These are phyloP conservation scores for Notodonta dromedarius DNA, from an alignment of 2,888 invertebrate genomes.

Conservation along the genomic window DNA sequence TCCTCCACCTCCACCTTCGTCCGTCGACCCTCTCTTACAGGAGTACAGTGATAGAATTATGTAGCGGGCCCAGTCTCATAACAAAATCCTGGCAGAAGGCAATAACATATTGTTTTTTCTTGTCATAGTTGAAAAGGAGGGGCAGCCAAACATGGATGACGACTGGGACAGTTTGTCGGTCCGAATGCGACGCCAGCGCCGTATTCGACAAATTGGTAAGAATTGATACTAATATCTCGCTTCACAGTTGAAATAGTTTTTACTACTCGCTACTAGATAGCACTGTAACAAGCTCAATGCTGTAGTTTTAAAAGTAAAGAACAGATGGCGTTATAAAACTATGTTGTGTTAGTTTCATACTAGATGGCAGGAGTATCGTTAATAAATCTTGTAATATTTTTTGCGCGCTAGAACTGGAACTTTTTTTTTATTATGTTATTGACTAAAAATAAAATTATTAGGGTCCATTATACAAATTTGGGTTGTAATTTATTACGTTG, in stretches of 20 bases:
- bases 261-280: slow-evolving; percentile 27
- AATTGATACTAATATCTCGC: slow-evolving; percentile 38
- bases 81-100: no score
- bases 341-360: background rate
- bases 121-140: slow-evolving; percentile 78
- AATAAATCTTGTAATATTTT: background rate
- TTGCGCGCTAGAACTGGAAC: background rate
- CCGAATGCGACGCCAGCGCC: slow-evolving; percentile 87
- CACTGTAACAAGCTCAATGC: slow-evolving; percentile 6
- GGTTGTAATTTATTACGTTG: background rate
- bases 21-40: no score
- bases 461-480: background rate
- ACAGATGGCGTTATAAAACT: slow-evolving; percentile 3
- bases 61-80: no score
- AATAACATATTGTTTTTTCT: no score
- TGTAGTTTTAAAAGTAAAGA: background rate
- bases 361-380: background rate
- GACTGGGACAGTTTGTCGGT: slow-evolving; percentile 93
- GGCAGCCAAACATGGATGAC: slow-evolving; percentile 87
- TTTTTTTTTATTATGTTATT: no score
- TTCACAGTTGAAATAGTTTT: slow-evolving; percentile 6
- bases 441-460: no score
- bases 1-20: no score
- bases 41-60: no score
- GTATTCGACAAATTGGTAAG: slow-evolving; percentile 75